Evolutionary conservation across 1,140 invertebrate genomes (phyloP).

Genomic region (Atta texana): DNA sequence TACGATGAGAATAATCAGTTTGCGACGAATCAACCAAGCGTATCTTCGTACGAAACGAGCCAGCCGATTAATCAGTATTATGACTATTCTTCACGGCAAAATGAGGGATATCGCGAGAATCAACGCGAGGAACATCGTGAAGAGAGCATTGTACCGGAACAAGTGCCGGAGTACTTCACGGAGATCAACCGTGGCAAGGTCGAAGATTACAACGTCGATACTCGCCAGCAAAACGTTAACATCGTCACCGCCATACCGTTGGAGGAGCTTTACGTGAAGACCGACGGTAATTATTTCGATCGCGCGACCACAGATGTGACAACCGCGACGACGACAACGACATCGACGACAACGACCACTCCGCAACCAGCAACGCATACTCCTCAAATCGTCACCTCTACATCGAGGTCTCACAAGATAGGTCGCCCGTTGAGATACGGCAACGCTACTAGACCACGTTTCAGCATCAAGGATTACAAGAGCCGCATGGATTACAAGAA

Average conservation of each 20-base stretch:
- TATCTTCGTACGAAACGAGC: background rate
- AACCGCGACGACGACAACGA: conserved; percentile 53
- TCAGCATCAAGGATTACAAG: conserved; percentile 86
- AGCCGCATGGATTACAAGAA: conserved; percentile 83
- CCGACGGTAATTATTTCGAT: conserved; percentile 73
- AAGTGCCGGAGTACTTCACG: conserved; percentile 73
- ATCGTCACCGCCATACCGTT: conserved; percentile 68
- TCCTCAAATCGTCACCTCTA: conserved; percentile 24
- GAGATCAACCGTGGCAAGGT: background rate
- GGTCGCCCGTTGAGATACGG: conserved; percentile 78
- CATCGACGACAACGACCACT: conserved; percentile 71
- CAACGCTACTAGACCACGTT: conserved; percentile 82
- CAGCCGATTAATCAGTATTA: conserved; percentile 60
- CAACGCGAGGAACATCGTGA: conserved; percentile 37
- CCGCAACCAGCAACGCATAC: conserved; percentile 32
- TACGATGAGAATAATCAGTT: conserved; percentile 64
- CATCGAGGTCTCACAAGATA: conserved; percentile 77
- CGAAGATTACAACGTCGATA: conserved; percentile 41
- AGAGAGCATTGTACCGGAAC: conserved; percentile 35
- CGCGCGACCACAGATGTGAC: conserved; percentile 67
- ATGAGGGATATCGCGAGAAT: conserved; percentile 7
- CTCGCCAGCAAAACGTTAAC: background rate
- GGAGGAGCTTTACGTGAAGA: conserved; percentile 79
- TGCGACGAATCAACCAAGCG: conserved; percentile 47
- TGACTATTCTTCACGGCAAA: conserved; percentile 60